Conservation (phyloP, 1,140 invertebrate genomes). For the Lepidurus packardi region DNA sequence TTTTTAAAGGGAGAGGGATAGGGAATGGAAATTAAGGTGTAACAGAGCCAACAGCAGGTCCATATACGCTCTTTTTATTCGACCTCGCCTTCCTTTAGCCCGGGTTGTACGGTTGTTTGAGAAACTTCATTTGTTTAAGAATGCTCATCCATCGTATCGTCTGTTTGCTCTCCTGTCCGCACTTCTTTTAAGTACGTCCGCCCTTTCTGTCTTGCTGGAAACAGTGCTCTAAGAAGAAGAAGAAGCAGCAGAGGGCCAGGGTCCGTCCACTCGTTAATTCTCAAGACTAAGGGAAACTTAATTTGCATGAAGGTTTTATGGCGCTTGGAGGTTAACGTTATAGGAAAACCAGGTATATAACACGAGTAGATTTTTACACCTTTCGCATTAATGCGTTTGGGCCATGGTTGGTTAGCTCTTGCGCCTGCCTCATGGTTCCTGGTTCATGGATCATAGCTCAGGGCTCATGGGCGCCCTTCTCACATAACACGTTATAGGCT, state of each 20-base stretch:
- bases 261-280: slow-evolving; percentile 3
- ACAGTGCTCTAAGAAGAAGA: neutral
- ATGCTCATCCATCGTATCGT: slow-evolving; percentile 12
- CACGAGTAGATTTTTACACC: slow-evolving; percentile 13
- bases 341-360: neutral
- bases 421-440: neutral
- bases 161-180: slow-evolving; percentile 17
- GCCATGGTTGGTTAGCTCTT: neutral
- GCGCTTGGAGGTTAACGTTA: neutral
- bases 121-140: slow-evolving; percentile 18
- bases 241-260: neutral
- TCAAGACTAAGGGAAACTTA: slow-evolving; percentile 1
- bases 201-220: neutral
- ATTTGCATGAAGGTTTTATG: slow-evolving; percentile 22
- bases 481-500: neutral
- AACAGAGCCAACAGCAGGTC: slow-evolving; percentile 10
- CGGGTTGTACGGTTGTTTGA: neutral
- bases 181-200: slow-evolving; percentile 21
- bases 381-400: slow-evolving; percentile 16
- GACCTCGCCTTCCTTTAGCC: neutral
- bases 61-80: neutral
- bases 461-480: neutral
- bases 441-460: neutral
- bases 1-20: neutral
- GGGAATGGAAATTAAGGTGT: slow-evolving; percentile 19